Evolutionary conservation across 2,797 vertebrate genomes (phyloP), one percentile per base, ranked within the genome.

Genomic region (Phoebastria nigripes): DNA sequence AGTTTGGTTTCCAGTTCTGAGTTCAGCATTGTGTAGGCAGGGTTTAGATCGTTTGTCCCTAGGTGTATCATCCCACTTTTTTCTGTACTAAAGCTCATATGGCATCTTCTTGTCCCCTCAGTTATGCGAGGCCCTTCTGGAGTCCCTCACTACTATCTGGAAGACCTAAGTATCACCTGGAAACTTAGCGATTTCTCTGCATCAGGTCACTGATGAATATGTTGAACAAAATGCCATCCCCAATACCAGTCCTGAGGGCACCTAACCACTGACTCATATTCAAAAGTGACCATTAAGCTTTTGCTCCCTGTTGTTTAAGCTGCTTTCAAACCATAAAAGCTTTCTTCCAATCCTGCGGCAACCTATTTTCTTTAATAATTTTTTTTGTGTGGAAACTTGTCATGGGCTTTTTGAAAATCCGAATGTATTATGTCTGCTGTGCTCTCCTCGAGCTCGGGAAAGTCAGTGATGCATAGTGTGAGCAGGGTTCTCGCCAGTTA

Each of bases 211-310:
- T 66, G 49, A 35, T 22, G 4, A 90, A 54, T n/a, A 52, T 3
- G 9, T 28, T 87, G 42, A 82, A 72, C 26, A 82, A 92, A 92
- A 87, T 5, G 4, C 5, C 41, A 94, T 11, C 35, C 25, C 29
- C 2, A 1, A 12, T 67, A 39, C 0, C 0, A 58, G 24, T 56
- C 58, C 39, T 1, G 3, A 70, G 63, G 66, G 28, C 29, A 62
- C 59, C 59, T 66, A n/a, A 55, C 21, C 46, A 84, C 59, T 91
- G 46, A 62, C 58, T 94, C 51, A 39, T 70, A 35, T 87, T 52
- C 49, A 29, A 41, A 91, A 95, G 47, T 41, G 44, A n/a, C 31
- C 17, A 49, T 74, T 93, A 66, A 74, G 44, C 11, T 80, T 91
- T 87, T 59, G 13, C 6, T 80, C 17, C 19, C 51, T 77, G 13